phyloP scores from a whole-genome alignment of 2,888 invertebrate genomes.

The Pandemis cinnamomeana region DNA sequence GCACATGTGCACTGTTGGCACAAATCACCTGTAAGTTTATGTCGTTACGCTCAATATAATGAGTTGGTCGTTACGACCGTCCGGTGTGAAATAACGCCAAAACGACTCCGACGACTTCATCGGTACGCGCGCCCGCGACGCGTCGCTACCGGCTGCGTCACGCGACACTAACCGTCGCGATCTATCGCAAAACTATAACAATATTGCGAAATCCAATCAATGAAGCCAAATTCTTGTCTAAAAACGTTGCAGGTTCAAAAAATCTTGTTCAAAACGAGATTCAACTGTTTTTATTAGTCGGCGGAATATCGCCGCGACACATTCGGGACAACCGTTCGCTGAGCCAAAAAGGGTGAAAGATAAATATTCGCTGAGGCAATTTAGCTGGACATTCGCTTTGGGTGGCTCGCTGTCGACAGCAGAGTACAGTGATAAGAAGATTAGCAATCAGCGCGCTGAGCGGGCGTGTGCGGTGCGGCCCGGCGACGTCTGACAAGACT shows the following conservation, averaged over 20 bases:
- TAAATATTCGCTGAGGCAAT: constrained; percentile 36
- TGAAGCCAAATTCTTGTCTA: background rate
- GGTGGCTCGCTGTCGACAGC: constrained; percentile 31
- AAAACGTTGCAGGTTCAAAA: constrained; percentile 21
- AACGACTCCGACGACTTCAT: constrained; percentile 49
- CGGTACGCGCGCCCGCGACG: constrained; percentile 42
- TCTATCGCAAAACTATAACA: constrained; percentile 14
- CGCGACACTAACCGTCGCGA: background rate
- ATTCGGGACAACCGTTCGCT: constrained; percentile 14
- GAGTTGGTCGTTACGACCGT: constrained; percentile 41
- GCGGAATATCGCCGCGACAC: constrained; percentile 7
- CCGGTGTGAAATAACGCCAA: constrained; percentile 42
- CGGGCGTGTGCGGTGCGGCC: constrained; percentile 29
- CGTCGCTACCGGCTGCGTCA: constrained; percentile 28
- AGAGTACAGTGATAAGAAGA: constrained; percentile 40
- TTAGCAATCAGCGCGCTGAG: constrained; percentile 32
- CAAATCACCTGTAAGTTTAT: constrained; percentile 56
- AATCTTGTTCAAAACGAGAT: background rate
- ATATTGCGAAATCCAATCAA: constrained; percentile 1
- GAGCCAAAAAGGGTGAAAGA: constrained; percentile 22
- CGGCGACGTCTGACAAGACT: constrained; percentile 40
- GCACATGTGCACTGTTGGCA: constrained; percentile 57
- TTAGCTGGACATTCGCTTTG: constrained; percentile 27
- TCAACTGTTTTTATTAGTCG: background rate
- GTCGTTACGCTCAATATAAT: constrained; percentile 46